phyloP scores from a whole-genome alignment of 2,888 invertebrate species.

The Boloria selene region DNA sequence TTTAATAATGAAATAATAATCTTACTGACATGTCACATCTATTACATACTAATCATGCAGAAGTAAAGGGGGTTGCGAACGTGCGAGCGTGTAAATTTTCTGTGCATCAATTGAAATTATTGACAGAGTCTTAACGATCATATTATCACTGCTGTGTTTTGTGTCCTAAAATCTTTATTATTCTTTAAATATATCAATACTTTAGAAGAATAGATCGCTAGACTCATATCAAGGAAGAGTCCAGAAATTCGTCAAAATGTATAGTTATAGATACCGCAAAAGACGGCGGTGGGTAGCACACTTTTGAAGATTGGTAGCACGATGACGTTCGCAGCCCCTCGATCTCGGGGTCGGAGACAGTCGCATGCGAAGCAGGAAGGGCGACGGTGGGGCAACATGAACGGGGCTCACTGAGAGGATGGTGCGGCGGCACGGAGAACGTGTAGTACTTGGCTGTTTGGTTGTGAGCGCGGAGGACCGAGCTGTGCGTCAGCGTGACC shows the following conservation, averaged over 20 bases:
- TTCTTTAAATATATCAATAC: not conserved
- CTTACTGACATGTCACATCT: conserved; percentile 65
- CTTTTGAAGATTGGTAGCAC: conserved; percentile 48
- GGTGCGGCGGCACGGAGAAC: conserved; percentile 84
- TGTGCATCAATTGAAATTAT: conserved; percentile 54
- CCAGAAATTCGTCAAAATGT: conserved; percentile 52
- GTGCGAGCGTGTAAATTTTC: conserved; percentile 67
- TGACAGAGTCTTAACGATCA: conserved; percentile 60
- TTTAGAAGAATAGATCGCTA: conserved; percentile 46
- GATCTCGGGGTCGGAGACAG: conserved; percentile 80
- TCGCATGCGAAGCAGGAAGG: conserved; percentile 82
- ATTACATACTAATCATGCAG: conserved; percentile 78
- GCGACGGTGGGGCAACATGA: conserved; percentile 83
- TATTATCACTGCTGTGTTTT: not conserved
- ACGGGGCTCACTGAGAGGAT: conserved; percentile 83
- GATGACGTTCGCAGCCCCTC: conserved; percentile 80
- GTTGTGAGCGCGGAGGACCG: conserved; percentile 84
- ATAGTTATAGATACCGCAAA: conserved; percentile 70
- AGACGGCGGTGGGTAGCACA: conserved; percentile 59
- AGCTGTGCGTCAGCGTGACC: conserved; percentile 88
- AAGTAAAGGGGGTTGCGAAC: conserved; percentile 77
- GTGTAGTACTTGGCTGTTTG: conserved; percentile 86
- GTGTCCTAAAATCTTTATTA: not conserved
- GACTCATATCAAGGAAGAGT: conserved; percentile 49
- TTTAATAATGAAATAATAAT: conserved; percentile 12